These are phyloP conservation scores for Lanistes nyassanus DNA, from an alignment of 1,140 invertebrate species.

Conservation along the genomic window DNA sequence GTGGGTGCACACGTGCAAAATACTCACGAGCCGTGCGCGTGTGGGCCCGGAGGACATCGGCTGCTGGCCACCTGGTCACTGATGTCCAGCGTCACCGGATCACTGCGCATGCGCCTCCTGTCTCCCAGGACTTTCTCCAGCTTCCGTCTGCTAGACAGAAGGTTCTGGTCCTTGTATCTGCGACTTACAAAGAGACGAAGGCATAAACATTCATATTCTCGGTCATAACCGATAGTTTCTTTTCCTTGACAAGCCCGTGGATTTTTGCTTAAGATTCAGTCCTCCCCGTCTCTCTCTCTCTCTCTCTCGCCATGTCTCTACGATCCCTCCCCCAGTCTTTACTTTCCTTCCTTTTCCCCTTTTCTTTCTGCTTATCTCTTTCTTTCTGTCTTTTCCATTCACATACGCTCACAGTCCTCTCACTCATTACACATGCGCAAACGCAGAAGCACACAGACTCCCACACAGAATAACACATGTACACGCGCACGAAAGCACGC, in stretches of 20 bases:
- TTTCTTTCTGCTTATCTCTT: too few species aligned
- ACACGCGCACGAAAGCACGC: constrained; percentile 2
- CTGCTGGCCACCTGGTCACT: not conserved
- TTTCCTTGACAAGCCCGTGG: too few species aligned
- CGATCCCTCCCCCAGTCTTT: not conserved
- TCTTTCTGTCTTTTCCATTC: too few species aligned
- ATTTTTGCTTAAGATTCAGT: not conserved
- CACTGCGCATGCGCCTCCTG: not conserved
- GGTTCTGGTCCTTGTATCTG: not conserved
- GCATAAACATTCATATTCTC: not conserved
- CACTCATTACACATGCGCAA: too few species aligned
- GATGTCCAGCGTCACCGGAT: not conserved
- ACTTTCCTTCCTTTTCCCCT: constrained; percentile 1
- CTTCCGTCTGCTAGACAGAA: not conserved
- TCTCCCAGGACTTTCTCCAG: not conserved
- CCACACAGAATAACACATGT: constrained; percentile 6
- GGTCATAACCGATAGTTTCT: too few species aligned
- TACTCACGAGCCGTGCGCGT: too few species aligned
- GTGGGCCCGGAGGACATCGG: too few species aligned
- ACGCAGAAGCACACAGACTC: not conserved
- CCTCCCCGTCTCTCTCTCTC: too few species aligned
- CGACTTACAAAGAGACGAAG: too few species aligned
- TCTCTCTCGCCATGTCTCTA: too few species aligned
- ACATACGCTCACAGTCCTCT: too few species aligned
- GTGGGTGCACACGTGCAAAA: too few species aligned